phyloP scores from a whole-genome alignment of 1,140 invertebrate genomes.

The Sipha flava region DNA sequence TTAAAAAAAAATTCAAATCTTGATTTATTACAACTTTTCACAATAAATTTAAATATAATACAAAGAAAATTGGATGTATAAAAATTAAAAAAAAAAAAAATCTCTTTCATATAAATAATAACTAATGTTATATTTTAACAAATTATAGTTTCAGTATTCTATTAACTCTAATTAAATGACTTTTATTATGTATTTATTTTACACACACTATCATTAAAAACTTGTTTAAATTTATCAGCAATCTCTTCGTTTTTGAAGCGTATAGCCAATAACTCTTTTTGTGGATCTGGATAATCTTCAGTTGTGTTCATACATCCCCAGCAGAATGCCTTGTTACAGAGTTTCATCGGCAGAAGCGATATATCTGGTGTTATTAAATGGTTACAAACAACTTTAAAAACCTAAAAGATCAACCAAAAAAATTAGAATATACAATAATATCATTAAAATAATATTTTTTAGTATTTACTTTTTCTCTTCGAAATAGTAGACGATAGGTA shows the following conservation, averaged over 20 bases:
- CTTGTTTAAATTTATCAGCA: slow-evolving; percentile 34
- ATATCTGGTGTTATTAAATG: slow-evolving; percentile 56
- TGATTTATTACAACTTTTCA: too few species aligned
- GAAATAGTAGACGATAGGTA: slow-evolving; percentile 66
- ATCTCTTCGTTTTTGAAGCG: slow-evolving; percentile 61
- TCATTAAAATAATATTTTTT: background rate
- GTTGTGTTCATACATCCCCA: slow-evolving; percentile 54
- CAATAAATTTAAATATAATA: too few species aligned
- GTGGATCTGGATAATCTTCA: slow-evolving; percentile 64
- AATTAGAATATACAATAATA: background rate
- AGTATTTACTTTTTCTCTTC: slow-evolving; percentile 63
- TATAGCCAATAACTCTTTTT: slow-evolving; percentile 61
- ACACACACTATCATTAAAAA: slow-evolving; percentile 32
- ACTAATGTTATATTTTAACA: background rate
- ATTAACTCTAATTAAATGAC: background rate
- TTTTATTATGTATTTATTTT: background rate
- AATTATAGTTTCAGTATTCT: background rate
- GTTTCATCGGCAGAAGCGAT: slow-evolving; percentile 53
- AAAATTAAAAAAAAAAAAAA: background rate
- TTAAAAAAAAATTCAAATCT: too few species aligned
- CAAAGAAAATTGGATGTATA: too few species aligned
- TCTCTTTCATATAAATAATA: background rate
- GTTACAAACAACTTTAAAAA: slow-evolving; percentile 64
- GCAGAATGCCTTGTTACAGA: slow-evolving; percentile 56
- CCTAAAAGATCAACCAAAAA: slow-evolving; percentile 44